Conservation (phyloP, 2,888 invertebrate species). For the Eucera pruinosa region DNA sequence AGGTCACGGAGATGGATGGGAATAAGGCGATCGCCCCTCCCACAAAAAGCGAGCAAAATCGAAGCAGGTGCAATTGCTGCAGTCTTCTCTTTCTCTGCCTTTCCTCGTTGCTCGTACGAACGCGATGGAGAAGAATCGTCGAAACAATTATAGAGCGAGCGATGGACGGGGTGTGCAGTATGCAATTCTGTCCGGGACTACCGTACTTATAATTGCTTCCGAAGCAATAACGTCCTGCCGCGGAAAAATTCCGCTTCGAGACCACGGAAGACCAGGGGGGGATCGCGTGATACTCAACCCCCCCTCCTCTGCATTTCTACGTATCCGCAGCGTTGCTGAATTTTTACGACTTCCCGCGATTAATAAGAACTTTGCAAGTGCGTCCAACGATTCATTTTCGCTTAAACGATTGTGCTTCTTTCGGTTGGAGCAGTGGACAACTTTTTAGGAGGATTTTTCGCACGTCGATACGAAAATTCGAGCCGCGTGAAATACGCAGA, state of each 20-base stretch:
- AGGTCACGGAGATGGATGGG: constrained; percentile 71
- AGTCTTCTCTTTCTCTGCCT: constrained; percentile 26
- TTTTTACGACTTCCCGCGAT: constrained; percentile 49
- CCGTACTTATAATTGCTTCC: constrained; percentile 76
- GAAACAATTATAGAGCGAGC: constrained; percentile 77
- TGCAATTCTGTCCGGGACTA: constrained; percentile 73
- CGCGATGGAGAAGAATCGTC: constrained; percentile 70
- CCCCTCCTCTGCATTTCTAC: constrained; percentile 34
- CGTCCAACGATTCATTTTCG: background rate
- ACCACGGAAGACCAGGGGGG: constrained; percentile 32
- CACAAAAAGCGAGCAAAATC: constrained; percentile 79
- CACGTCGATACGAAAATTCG: too few relatives aligned
- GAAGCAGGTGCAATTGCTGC: constrained; percentile 80
- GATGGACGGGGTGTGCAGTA: constrained; percentile 62
- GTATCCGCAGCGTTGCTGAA: constrained; percentile 20
- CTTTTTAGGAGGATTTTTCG: too few relatives aligned
- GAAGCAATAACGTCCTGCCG: constrained; percentile 65
- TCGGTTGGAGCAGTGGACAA: too few relatives aligned
- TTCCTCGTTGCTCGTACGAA: background rate
- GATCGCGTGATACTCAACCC: constrained; percentile 50
- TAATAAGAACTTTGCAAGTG: constrained; percentile 14
- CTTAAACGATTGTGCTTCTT: too few relatives aligned
- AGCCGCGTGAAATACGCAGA: too few relatives aligned
- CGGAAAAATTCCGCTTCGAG: constrained; percentile 60
- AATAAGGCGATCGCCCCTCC: constrained; percentile 73